phyloP scores from a whole-genome alignment of 2,888 invertebrate species.

The Argynnis bischoffii region DNA sequence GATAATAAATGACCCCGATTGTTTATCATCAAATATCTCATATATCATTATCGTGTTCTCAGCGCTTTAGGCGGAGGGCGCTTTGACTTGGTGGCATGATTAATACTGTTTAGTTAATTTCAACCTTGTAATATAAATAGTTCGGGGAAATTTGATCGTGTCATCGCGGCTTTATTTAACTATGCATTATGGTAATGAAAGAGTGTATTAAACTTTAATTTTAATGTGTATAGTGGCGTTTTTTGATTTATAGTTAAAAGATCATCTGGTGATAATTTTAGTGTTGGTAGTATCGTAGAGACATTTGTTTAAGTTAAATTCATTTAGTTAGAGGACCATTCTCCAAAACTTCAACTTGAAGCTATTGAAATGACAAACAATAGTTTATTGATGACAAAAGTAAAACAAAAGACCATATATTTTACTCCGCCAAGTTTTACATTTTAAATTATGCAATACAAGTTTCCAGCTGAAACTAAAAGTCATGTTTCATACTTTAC shows the following conservation, averaged over 20 bases:
- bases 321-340: too few relatives aligned
- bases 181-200: background rate
- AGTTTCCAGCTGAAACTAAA: conserved; percentile 42
- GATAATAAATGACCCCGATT: conserved; percentile 86
- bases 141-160: conserved; percentile 70
- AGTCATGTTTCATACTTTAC: conserved; percentile 45
- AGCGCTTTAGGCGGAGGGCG: conserved; percentile 65
- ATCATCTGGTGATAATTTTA: too few relatives aligned
- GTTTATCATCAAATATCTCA: conserved; percentile 84
- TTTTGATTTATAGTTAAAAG: background rate
- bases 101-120: conserved; percentile 82
- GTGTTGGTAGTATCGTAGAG: too few relatives aligned
- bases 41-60: conserved; percentile 81
- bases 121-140: conserved; percentile 73
- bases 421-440: conserved; percentile 18
- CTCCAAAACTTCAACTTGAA: too few relatives aligned
- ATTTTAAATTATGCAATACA: conserved; percentile 36
- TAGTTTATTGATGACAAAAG: background rate
- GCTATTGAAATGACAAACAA: background rate
- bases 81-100: conserved; percentile 71
- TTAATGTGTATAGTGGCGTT: background rate
- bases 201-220: background rate
- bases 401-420: background rate
- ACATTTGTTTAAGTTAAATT: too few relatives aligned
- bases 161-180: conserved; percentile 57